Evolutionary conservation across 2,113 vertebrate genomes (phyloP), one percentile per base, ranked within the genome.

Genomic region (Alouatta palliata): DNA sequence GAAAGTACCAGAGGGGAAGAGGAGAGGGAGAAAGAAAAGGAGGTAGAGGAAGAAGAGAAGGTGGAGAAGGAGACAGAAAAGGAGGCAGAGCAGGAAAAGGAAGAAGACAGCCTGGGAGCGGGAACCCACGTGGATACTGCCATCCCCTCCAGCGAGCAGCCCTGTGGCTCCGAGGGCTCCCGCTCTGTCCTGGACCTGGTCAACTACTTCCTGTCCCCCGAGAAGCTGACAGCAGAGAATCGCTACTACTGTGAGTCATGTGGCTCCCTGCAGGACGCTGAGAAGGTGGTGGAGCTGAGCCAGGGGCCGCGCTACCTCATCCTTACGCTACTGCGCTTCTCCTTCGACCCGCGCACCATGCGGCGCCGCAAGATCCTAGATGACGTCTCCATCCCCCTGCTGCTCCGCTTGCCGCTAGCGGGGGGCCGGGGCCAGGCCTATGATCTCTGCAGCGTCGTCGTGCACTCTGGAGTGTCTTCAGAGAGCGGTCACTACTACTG

Each of bases 401-500:
- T 99, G 49, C 98, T 99, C 35, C 99, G 98, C 92, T 97, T 99
- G 35, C 99, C 99, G 0, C 47, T 99, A 93, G 82, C 97, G 0
- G 98, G 98, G 10, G 97, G 97, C 20, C 90, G 40, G 35, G 96
- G 93, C 58, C 87, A 0, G 47, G 94, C 98, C 93, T 99, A 99
- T 0, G 99, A 99, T 94, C 98, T 99, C 8, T 99, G 99, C 93
- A 99, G 98, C 0, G 99, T 99, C 6, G 99, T 99, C 80, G 99
- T 99, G 52, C 99, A 99, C 84, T 99, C 99, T 0, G 99, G 99
- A 0, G 95, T 99, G 94, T 99, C 99, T 85, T 99, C 99, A 0
- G 99, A 99, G 93, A 99, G 99, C 0, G 99, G 99, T 8, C 99
- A 99, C 96, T 99, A 99, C 96, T 99, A 99, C 83, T 99, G 99